Evolutionary conservation across 64 coral and sea anemone species (phyloP), one percentile per base, ranked within the genome.

Genomic region (Actinia tenebrosa): DNA sequence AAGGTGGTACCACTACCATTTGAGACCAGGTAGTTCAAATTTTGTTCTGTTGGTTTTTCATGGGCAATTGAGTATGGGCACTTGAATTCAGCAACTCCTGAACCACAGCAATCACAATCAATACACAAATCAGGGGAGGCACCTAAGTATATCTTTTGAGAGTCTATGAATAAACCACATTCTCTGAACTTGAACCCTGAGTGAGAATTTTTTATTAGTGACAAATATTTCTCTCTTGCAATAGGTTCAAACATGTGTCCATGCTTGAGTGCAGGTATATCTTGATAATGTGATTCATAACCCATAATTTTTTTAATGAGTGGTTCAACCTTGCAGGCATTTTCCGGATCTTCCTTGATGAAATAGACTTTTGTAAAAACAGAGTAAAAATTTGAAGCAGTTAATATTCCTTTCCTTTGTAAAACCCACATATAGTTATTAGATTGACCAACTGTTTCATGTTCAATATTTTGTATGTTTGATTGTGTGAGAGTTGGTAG

Each of bases 361-460:
- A 1, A 37, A 37, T 89, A 44, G 46, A 93, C 91, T 88, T 84
- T 88, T 13, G 91, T 93, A 59, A 44, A 89, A 22, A 93, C 86
- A 42, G 20, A 45, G 42, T 86, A 85, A 45, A 93, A 93, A n/a
- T 89, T 93, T 20, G 91, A 93, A 0, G 91, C 86, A 30, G 91
- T 93, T 2, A 93, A 80, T 53, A 71, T 77, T 60, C 86, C 91
- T 19, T 79, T 85, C 54, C 86, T 16, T 13, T 85, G 25, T 3
- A 3, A 2, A 3, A 53, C 5, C 91, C 87, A 89, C 9, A 19
- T 44, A 6, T 20, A 19, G 68, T 89, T 93, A 18, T 81, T 16
- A 17, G 89, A 60, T 17, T 86, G 89, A 0, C 89, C 89, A 19
- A 91, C 19, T 18, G 83, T 91, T 1, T 17, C 72, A 22, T 22